Base-by-base conservation (phyloP, 2,888 invertebrate genomes). In the Apocheima hispidaria region DNA sequence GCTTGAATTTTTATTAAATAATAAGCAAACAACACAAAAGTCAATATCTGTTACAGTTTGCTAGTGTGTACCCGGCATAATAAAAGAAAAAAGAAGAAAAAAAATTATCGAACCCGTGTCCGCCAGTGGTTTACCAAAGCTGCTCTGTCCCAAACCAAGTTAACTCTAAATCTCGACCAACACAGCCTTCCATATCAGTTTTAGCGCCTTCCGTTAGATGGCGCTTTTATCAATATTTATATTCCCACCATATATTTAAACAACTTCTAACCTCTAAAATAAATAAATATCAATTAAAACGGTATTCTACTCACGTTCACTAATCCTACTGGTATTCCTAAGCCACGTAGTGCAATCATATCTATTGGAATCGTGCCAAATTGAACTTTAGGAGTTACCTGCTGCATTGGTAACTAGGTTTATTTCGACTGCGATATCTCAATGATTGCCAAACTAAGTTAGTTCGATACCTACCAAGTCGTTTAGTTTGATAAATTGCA, bases 321-420 rank as follows among this genome's bases (percentile, higher is more conserved):
- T n/a, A n/a, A n/a, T n/a, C n/a, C n/a, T n/a, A n/a, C n/a, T n/a
- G 23, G 10, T 21, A 30, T 28, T 30, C 21, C 33, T 12, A 21
- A 49, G 18, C 49, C 30, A 9, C 26, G 26, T 49, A 35, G 18
- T 49, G 23, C 7, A 60, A 40, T 57, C 2, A 57, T 60, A 65
- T 65, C 46, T 60, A 10, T 56, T 68, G 67, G 67, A 58, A 12
- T 6, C 9, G 6, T 16, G 30, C 60, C 67, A 65, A 60, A 56
- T 59, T 40, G 63, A 48, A 58, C 36, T 46, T 49, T 49, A 40
- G 38, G 35, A 52, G 23, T 9, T 26, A 38, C 33, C n/a, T 41
- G 28, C 48, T 12, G 53, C 43, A 44, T 10, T 43, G 41, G 23
- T 9, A 44, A n/a, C 23, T 18, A 28, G 46, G 40, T 57, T 49